These are phyloP conservation scores for Schizotus pectinicornis DNA, from an alignment of 2,888 invertebrate genomes.

Conservation along the genomic window DNA sequence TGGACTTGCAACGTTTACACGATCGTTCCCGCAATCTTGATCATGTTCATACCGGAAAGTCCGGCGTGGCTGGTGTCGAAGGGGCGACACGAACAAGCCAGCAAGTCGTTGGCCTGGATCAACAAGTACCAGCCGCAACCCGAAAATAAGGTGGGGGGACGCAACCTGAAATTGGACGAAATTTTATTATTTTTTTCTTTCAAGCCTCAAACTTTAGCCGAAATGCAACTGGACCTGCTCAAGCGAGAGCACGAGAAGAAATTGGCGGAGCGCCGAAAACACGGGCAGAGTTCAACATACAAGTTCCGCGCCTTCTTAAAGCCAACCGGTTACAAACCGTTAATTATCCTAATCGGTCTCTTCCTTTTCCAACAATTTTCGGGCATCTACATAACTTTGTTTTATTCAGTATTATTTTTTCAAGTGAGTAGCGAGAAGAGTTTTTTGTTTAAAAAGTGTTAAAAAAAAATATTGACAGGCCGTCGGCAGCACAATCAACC, in stretches of 20 bases:
- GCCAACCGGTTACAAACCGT: constrained; percentile 67
- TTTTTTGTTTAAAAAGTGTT: no score
- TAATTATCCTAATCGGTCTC: constrained; percentile 62
- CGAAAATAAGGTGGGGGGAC: constrained; percentile 51
- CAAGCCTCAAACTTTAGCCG: constrained; percentile 59
- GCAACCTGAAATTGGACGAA: no score
- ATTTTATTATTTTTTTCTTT: neutral
- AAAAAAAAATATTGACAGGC: constrained; percentile 51
- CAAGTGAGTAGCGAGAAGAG: constrained; percentile 53
- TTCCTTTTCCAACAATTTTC: constrained; percentile 67
- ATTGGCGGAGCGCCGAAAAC: constrained; percentile 53
- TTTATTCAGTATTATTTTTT: constrained; percentile 67
- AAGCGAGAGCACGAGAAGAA: constrained; percentile 63
- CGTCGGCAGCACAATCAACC: constrained; percentile 61
- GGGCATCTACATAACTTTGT: constrained; percentile 67
- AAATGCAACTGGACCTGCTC: constrained; percentile 61
- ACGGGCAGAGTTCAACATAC: constrained; percentile 49
- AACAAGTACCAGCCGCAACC: constrained; percentile 59
- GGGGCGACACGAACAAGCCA: constrained; percentile 63
- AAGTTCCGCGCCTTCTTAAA: constrained; percentile 59
- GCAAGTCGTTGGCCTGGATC: constrained; percentile 61
- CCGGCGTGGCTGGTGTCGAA: constrained; percentile 66
- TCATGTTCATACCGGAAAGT: constrained; percentile 65
- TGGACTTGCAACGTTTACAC: constrained; percentile 63
- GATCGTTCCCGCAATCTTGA: constrained; percentile 60